Conservation (phyloP, 2,888 invertebrate genomes). For the Eupithecia exiguata region DNA sequence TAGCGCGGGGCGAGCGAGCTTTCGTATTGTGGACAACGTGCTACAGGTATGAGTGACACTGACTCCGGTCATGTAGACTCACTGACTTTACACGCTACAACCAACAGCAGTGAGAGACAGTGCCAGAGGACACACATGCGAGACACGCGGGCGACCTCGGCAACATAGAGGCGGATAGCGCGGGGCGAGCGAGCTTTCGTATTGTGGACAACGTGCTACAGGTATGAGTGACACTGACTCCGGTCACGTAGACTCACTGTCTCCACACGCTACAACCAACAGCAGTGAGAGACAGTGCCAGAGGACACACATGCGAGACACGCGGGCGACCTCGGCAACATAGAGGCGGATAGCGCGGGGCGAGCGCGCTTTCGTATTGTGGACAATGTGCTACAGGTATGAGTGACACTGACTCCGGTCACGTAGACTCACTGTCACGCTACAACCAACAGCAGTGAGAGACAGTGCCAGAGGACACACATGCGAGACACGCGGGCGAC, state of each 20-base stretch:
- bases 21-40: slow-evolving; percentile 66
- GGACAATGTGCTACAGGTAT: slow-evolving; percentile 65
- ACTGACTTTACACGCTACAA: background rate
- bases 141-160: slow-evolving; percentile 95
- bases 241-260: background rate
- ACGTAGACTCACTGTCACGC: background rate
- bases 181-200: slow-evolving; percentile 86
- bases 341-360: slow-evolving; percentile 87
- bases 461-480: slow-evolving; percentile 67
- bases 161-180: slow-evolving; percentile 88
- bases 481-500: slow-evolving; percentile 90
- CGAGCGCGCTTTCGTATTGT: slow-evolving; percentile 83
- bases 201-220: slow-evolving; percentile 66
- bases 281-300: slow-evolving; percentile 62
- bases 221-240: slow-evolving; percentile 47
- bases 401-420: background rate
- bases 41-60: slow-evolving; percentile 57
- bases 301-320: slow-evolving; percentile 85
- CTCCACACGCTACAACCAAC: background rate
- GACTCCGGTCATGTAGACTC: background rate
- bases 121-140: slow-evolving; percentile 79
- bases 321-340: slow-evolving; percentile 95
- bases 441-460: slow-evolving; percentile 63
- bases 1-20: slow-evolving; percentile 86
- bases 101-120: slow-evolving; percentile 60